Percentiles rank a stretch among this genome's conserved stretches.
Evolutionary conservation across 1,140 invertebrate genomes (phyloP).

Genomic region (Zaprionus capensis): DNA sequence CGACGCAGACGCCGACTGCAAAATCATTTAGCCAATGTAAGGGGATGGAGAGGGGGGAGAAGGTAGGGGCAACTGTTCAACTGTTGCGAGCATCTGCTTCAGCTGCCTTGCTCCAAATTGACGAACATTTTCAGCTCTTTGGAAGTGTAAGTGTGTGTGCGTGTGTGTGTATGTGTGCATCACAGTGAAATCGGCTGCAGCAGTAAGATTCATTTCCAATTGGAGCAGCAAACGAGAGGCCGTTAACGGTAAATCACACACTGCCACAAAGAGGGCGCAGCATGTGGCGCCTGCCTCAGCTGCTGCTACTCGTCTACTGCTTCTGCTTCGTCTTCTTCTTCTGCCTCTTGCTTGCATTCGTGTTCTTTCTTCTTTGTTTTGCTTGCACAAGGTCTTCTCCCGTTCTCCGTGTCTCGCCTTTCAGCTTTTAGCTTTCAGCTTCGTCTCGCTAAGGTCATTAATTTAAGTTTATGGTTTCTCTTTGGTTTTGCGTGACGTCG

Average conservation of each 20-base stretch:
- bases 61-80: conserved; percentile 24
- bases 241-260: conserved; percentile 77
- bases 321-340: conserved; percentile 20
- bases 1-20: conserved; percentile 59
- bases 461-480: conserved; percentile 83
- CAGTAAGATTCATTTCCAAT: conserved; percentile 75
- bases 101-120: conserved; percentile 51
- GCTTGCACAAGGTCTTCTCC: conserved; percentile 15
- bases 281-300: conserved; percentile 33
- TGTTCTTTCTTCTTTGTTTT: conserved; percentile 19
- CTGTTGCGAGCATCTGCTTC: conserved; percentile 56
- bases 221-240: conserved; percentile 56
- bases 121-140: conserved; percentile 64
- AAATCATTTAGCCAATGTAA: conserved; percentile 61
- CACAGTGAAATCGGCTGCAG: conserved; percentile 75
- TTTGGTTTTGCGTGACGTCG: conserved; percentile 76
- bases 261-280: conserved; percentile 21
- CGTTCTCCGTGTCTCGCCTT: conserved; percentile 2
- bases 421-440: conserved; percentile 22
- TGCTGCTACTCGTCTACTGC: conserved; percentile 8
- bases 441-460: conserved; percentile 69
- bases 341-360: conserved; percentile 38
- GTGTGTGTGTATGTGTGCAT: conserved; percentile 55
- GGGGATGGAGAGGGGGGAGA: not conserved
- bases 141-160: not conserved